Evolutionary conservation across 2,888 invertebrate genomes (phyloP), one percentile per base, ranked within the genome.

Genomic region (Eristalis pertinax): DNA sequence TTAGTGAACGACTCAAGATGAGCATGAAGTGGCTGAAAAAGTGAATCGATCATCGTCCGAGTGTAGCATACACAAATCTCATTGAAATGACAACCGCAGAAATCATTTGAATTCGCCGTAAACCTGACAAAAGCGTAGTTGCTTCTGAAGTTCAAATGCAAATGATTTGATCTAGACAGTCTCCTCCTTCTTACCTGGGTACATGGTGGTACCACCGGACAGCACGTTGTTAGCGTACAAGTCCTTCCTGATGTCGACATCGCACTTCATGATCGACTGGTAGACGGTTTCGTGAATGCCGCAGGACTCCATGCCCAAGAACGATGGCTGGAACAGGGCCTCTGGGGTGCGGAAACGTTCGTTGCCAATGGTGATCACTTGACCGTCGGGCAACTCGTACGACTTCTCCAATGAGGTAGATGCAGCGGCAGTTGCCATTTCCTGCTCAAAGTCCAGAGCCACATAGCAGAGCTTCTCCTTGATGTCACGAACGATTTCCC

Each of bases 221-320:
- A 98, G 95, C 92, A 98, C 97, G 90, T 97, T 97, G 96, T 97
- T 97, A 95, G 97, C 97, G 95, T 97, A 97, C 95, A 97, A 94
- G 94, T 97, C 97, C 95, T 97, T 97, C 94, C 97, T 96, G 95
- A 98, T 98, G 94, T 98, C 98, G 70, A 98, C 97, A 94, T 98
- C 98, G 95, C 98, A 98, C 96, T 97, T 98, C 98, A 98, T 98
- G 96, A 98, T 98, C 94, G 97, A 97, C 95, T 98, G 98, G 96
- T 97, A 98, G 92, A 97, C 97, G 93, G 97, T 97, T 94, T 98
- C 97, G 94, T 98, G 97, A 94, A 98, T 97, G 92, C 97, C 97
- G 94, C 96, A 96, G 89, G 97, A 96, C 95, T 97, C 97, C 97
- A 93, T 93, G 76, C 93, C 93, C 95, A 97, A 93, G 97, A 98